Base-by-base conservation (phyloP, 2,888 invertebrate species). In the Calameuta idolon region DNA sequence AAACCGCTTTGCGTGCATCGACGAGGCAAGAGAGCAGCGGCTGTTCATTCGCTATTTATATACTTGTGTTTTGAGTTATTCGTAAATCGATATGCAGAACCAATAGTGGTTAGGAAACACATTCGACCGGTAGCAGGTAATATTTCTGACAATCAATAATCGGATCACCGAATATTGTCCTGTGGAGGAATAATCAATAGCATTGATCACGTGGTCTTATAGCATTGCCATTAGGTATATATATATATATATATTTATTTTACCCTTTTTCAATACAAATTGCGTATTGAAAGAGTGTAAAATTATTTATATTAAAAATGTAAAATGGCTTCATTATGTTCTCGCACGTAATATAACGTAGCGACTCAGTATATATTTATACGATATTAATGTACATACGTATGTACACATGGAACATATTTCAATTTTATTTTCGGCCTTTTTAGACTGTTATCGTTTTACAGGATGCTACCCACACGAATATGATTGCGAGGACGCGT, bases 401-500 rank as follows among this genome's bases (percentile, higher is more conserved):
- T 71, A 71, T 11, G 12, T 12, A 11, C 31, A 12, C 30, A 12
- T 71, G 2, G 9, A 55, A 55, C 23, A 23, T 55, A 55, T 79
- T 81, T 55, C 23, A 2, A 55, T 55, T 23, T 55, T 55, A 23
- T 55, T 55, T 55, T 55, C 23, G 2, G 9, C 5, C 9, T 55
- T 23, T 55, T 55, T 55, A 23, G 2, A 55, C 55, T 55, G 2
- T 55, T 55, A 55, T 55, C 55, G 55, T 55, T 81, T 84, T 87
- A n/a, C 87, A 92, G 94, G 92, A 69, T 93, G 94, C 83, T 90
- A 88, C 0, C 92, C 90, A 0, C 91, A 92, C 1, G 97, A 97
- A 86, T 97, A 96, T 87, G 96, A 97, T 91, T 98, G 98, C 88
- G 96, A 97, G 85, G 98, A 98, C 90, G 94, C 95, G 77, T 96